phyloP scores from a whole-genome alignment of 2,113 vertebrate genomes.

The Leiothrix lutea region DNA sequence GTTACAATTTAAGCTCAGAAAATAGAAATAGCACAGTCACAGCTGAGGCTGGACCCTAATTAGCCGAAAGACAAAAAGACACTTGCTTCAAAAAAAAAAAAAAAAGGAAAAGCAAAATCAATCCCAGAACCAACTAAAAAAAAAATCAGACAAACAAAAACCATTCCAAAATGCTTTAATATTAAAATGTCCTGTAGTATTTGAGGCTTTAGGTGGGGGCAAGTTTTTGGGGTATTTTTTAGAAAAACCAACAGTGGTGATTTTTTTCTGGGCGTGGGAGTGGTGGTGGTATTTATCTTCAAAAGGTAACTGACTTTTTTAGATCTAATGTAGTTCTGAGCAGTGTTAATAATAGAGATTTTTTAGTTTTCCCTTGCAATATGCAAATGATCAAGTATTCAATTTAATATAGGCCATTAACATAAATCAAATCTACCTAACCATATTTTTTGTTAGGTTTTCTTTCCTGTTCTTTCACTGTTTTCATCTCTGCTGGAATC shows the following conservation, averaged over 20 bases:
- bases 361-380: neutral
- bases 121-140: neutral
- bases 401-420: neutral
- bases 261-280: rapidly evolving
- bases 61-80: neutral
- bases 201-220: rapidly evolving
- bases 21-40: neutral
- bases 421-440: neutral
- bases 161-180: neutral
- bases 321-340: neutral
- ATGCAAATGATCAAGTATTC: neutral
- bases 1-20: neutral
- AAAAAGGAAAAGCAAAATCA: neutral
- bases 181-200: neutral
- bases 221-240: neutral
- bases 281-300: neutral
- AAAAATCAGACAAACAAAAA: neutral
- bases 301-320: neutral
- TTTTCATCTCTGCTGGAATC: neutral
- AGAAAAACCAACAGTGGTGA: rapidly evolving
- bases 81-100: neutral
- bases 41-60: neutral
- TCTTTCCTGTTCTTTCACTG: neutral
- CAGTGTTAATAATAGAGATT: neutral
- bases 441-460: neutral